These are phyloP conservation scores for Oryzias melastigma DNA, from an alignment of 2,113 vertebrate genomes.

Conservation along the genomic window DNA sequence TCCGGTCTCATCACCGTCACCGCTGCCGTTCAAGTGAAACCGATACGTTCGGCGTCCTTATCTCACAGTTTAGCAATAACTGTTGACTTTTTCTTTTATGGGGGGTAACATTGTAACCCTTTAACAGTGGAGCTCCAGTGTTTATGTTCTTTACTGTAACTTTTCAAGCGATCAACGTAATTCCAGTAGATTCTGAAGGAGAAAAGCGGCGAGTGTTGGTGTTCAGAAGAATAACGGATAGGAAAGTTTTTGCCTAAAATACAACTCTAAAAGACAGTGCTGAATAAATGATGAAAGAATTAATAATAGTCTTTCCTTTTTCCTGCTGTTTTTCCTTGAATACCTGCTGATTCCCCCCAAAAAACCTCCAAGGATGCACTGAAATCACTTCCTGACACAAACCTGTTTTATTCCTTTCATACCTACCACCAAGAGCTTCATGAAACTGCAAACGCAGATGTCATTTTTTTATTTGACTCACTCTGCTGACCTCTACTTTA, in stretches of 20 bases:
- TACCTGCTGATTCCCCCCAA: constrained; percentile 8
- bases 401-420: constrained; percentile 39
- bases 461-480: constrained; percentile 42
- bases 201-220: no score
- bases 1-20: constrained; percentile 13
- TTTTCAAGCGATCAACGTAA: no score
- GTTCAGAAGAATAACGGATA: background rate
- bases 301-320: constrained; percentile 31
- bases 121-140: no score
- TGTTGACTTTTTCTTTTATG: background rate
- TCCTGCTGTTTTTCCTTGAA: constrained; percentile 29
- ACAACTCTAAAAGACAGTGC: constrained; percentile 62
- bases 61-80: background rate
- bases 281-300: constrained; percentile 47
- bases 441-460: constrained; percentile 71
- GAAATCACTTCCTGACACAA: constrained; percentile 42
- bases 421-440: constrained; percentile 24
- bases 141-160: no score
- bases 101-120: no score
- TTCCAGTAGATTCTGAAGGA: no score
- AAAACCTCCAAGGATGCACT: constrained; percentile 39
- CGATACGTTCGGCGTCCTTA: no score
- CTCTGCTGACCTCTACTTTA: constrained; percentile 18
- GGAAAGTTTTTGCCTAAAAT: constrained; percentile 48
- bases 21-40: constrained; percentile 8